Conservation (phyloP, 2,797 vertebrate genomes). For the Pipistrellus nathusii region DNA sequence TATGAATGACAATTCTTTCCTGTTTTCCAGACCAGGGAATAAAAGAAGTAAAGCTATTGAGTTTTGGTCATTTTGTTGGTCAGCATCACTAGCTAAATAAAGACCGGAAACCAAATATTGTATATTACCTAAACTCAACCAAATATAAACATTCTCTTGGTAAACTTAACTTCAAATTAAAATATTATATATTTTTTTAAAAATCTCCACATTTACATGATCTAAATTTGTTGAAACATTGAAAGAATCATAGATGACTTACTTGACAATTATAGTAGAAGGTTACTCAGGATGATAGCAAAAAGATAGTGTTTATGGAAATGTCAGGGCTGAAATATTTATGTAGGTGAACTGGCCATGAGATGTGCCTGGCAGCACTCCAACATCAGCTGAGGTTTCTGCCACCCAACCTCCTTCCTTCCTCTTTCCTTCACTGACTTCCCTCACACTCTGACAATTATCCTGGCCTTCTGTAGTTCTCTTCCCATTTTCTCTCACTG, state of each 20-base stretch:
- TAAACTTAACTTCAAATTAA: slow-evolving; percentile 1
- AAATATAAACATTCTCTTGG: slow-evolving; percentile 18
- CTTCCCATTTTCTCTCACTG: not conserved
- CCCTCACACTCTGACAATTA: not conserved
- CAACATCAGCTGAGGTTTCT: not conserved
- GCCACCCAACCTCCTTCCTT: not conserved
- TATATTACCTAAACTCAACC: not conserved
- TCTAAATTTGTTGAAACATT: slow-evolving; percentile 6
- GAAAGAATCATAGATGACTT: not conserved
- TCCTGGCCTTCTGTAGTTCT: not conserved
- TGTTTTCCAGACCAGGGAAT: not conserved
- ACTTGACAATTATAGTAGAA: not conserved
- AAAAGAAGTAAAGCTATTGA: not conserved
- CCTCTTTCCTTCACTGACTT: not conserved
- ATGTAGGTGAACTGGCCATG: not conserved
- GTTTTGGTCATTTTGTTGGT: not conserved
- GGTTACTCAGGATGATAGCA: not conserved
- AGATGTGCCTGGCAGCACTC: not conserved
- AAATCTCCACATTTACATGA: not conserved
- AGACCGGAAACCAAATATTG: not conserved
- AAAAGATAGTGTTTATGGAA: not conserved
- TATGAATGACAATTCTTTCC: not conserved
- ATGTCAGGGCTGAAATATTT: not conserved
- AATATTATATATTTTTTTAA: not conserved
- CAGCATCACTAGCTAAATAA: not conserved